A percentile compares a stretch with the other conserved stretches of the same genome.
Conservation (phyloP, 2,797 vertebrate species). For the Aldrovandia affinis region DNA sequence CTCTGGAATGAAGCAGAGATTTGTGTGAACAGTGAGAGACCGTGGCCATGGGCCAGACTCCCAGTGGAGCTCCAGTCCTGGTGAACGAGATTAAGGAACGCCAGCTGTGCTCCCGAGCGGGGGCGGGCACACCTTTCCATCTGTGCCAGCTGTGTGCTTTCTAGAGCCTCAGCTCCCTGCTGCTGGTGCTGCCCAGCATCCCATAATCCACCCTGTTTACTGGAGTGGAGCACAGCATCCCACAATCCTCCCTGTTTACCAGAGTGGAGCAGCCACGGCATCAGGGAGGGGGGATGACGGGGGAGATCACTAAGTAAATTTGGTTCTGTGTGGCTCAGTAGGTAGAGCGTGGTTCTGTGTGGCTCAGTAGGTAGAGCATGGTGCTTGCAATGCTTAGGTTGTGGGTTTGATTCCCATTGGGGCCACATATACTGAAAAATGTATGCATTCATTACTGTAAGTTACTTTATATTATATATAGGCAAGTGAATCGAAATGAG, state of each 20-base stretch:
- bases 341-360: no score
- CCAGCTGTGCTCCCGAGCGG: conserved; percentile 32
- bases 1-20: no score
- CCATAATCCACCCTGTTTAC: conserved; percentile 3
- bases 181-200: no score
- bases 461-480: no score
- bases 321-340: no score
- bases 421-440: no score
- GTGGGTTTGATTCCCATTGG: no score
- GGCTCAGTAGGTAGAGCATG: no score
- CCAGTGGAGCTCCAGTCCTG: conserved; percentile 7
- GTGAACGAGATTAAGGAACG: conserved; percentile 45
- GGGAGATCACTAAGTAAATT: not conserved
- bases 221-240: conserved; percentile 1
- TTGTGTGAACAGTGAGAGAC: not conserved
- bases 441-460: no score
- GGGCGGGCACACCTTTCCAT: not conserved
- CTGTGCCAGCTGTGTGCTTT: conserved; percentile 35
- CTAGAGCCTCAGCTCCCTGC: conserved; percentile 27
- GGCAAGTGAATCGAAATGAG: not conserved
- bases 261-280: no score
- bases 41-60: not conserved
- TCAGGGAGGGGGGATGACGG: not conserved
- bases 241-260: no score
- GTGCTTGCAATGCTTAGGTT: no score